Percentiles rank a stretch among this genome's conserved stretches.
Conservation (phyloP, 2,797 vertebrate genomes). For the Gadopsis marmoratus region DNA sequence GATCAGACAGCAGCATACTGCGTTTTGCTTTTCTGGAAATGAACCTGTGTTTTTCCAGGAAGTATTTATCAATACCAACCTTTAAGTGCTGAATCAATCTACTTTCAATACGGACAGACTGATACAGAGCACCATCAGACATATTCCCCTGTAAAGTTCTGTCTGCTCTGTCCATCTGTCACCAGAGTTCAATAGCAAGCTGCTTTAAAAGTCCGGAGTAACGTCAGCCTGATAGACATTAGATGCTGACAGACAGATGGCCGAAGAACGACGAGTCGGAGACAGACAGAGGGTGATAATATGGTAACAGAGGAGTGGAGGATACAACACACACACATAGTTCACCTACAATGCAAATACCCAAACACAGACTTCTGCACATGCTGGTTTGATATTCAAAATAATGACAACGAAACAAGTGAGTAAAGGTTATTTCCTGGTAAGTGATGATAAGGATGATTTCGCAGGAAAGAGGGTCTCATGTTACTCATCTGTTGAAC, state of each 20-base stretch:
- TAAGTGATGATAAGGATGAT: constrained; percentile 1
- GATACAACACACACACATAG: background rate
- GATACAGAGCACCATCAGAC: background rate
- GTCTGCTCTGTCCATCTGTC: constrained; percentile 37
- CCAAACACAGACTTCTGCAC: background rate
- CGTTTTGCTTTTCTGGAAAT: background rate
- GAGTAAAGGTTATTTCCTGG: constrained; percentile 31
- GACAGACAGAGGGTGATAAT: constrained; percentile 14
- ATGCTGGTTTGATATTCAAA: constrained; percentile 29
- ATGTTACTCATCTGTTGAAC: constrained; percentile 12
- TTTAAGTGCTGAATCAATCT: background rate
- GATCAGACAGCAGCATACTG: background rate
- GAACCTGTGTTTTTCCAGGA: background rate
- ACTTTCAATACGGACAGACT: background rate
- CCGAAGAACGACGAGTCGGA: constrained; percentile 19
- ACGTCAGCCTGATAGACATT: constrained; percentile 52
- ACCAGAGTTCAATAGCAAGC: constrained; percentile 25
- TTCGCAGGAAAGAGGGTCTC: constrained; percentile 3
- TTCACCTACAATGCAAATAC: constrained; percentile 24
- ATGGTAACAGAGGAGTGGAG: background rate
- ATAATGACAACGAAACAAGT: background rate
- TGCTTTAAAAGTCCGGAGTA: constrained; percentile 8
- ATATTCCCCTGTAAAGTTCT: constrained; percentile 1
- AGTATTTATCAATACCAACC: background rate
- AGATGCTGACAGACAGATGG: constrained; percentile 29